These are phyloP conservation scores for Onychostoma macrolepis DNA, from an alignment of 2,113 vertebrate genomes.

Conservation along the genomic window DNA sequence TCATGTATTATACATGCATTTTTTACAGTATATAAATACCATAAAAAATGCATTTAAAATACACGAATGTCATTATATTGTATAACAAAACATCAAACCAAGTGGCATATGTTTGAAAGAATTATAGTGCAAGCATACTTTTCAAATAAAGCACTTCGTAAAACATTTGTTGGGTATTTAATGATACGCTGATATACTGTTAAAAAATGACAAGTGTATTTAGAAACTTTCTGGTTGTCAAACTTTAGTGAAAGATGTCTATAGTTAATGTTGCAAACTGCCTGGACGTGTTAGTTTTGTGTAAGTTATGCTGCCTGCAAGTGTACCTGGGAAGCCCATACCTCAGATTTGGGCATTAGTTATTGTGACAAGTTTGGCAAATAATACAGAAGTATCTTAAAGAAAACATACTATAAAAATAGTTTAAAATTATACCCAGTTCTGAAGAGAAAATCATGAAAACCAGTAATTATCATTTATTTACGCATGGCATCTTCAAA, in stretches of 20 bases:
- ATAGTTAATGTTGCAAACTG: no score
- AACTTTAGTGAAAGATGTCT: no score
- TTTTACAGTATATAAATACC: no score
- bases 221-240: neutral
- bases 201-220: no score
- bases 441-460: neutral
- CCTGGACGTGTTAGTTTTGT: no score
- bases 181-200: neutral
- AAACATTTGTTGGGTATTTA: neutral
- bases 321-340: no score
- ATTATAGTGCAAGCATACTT: neutral
- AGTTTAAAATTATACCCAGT: neutral
- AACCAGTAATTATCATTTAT: neutral
- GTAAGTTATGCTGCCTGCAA: no score
- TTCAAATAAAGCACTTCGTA: neutral
- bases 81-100: neutral
- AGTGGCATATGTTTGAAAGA: neutral
- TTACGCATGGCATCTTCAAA: neutral
- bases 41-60: no score
- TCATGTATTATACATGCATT: neutral
- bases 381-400: neutral
- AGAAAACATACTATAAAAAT: no score
- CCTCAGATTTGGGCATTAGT: no score
- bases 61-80: neutral
- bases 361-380: no score